These are phyloP conservation scores for Erebia palarica DNA, from an alignment of 2,888 invertebrate genomes.

Conservation along the genomic window DNA sequence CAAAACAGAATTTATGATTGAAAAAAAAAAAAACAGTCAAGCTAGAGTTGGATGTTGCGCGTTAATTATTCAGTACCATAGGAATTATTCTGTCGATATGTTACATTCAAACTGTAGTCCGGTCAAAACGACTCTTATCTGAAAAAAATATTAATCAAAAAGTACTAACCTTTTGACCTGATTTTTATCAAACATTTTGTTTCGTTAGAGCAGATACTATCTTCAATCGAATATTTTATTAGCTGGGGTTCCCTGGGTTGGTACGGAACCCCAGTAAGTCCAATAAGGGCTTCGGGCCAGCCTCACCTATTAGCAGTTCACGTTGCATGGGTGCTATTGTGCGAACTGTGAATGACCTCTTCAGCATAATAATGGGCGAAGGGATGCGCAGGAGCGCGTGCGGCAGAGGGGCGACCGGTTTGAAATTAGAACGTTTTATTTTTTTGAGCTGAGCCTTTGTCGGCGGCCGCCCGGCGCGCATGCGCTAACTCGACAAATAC, in stretches of 20 bases:
- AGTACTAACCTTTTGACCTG: no score
- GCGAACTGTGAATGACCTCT: constrained; percentile 82
- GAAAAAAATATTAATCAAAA: no score
- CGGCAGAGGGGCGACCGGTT: constrained; percentile 76
- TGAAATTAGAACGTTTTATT: constrained; percentile 82
- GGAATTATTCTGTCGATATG: neutral
- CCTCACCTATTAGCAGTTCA: constrained; percentile 66
- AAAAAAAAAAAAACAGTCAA: constrained; percentile 31
- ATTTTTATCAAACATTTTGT: no score
- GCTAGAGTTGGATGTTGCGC: constrained; percentile 12
- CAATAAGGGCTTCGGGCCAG: constrained; percentile 55
- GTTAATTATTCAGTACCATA: constrained; percentile 7
- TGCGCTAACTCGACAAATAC: constrained; percentile 82
- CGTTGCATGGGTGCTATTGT: constrained; percentile 70
- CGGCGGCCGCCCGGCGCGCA: constrained; percentile 78
- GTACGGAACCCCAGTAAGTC: constrained; percentile 19
- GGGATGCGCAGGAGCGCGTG: constrained; percentile 81
- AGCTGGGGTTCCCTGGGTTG: neutral
- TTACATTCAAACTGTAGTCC: neutral
- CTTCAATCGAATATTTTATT: no score
- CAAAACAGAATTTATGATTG: constrained; percentile 45
- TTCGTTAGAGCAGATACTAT: no score
- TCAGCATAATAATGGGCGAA: constrained; percentile 77
- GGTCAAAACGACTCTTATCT: no score
- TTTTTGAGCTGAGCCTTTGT: constrained; percentile 69